phyloP scores from a whole-genome alignment of 2,888 invertebrate genomes.

The Phlogophora meticulosa region DNA sequence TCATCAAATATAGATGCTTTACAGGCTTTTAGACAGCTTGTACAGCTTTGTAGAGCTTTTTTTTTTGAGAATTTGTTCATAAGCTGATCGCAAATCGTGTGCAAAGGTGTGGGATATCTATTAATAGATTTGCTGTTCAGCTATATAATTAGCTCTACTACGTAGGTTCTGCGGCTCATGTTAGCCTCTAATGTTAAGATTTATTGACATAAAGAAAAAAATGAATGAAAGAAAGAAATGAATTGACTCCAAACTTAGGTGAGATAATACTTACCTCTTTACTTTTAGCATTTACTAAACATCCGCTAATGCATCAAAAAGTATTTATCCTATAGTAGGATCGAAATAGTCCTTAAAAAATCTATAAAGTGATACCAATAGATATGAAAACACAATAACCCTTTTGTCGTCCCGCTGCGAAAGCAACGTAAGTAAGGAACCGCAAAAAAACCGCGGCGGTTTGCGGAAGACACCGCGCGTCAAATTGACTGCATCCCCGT shows the following conservation, averaged over 20 bases:
- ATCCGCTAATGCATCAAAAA: neutral
- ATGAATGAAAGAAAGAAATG: no score
- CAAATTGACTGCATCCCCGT: slow-evolving; percentile 85
- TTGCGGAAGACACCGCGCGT: slow-evolving; percentile 86
- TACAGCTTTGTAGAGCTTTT: no score
- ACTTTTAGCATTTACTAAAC: neutral
- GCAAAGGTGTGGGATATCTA: neutral
- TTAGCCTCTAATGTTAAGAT: no score
- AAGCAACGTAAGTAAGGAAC: slow-evolving; percentile 73
- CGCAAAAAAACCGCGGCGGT: slow-evolving; percentile 72
- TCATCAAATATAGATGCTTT: no score
- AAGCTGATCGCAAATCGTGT: neutral
- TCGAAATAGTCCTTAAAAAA: slow-evolving; percentile 17
- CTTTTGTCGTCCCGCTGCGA: slow-evolving; percentile 54
- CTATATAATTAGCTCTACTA: neutral
- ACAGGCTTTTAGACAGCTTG: no score
- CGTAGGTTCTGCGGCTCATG: no score
- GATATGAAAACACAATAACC: slow-evolving; percentile 56
- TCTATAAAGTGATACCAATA: slow-evolving; percentile 42
- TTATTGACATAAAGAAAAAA: no score
- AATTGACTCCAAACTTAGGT: no score
- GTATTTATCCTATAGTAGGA: neutral
- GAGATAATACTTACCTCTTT: neutral
- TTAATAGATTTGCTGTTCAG: neutral
- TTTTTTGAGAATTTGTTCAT: no score